Evolutionary conservation across 2,888 invertebrate species (phyloP).

Genomic region (Nymphalis urticae): DNA sequence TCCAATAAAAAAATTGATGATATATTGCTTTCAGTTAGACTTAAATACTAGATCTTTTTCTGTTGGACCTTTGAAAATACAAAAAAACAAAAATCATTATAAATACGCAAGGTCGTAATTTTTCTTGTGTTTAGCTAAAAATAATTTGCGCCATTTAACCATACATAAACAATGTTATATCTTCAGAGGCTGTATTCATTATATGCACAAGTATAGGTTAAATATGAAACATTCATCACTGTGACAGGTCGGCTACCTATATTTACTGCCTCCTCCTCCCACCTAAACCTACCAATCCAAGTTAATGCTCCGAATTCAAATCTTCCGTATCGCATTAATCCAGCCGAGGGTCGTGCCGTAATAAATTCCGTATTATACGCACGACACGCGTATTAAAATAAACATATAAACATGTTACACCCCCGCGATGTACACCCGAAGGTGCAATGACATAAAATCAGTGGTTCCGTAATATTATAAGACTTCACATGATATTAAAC

Average conservation of each 20-base stretch:
- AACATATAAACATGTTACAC: constrained; percentile 81
- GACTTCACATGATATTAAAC: constrained; percentile 4
- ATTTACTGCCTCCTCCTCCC: constrained; percentile 47
- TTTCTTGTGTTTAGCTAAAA: too few species aligned
- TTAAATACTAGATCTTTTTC: too few species aligned
- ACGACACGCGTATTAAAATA: constrained; percentile 83
- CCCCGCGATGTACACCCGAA: constrained; percentile 62
- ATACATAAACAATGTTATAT: too few species aligned
- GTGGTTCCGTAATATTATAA: background rate
- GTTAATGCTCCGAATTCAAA: constrained; percentile 80
- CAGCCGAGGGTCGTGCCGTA: constrained; percentile 74
- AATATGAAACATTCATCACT: constrained; percentile 55
- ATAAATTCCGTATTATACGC: constrained; percentile 82
- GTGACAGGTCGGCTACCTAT: constrained; percentile 43
- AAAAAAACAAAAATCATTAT: too few species aligned
- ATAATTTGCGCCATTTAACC: too few species aligned
- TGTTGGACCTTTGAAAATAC: too few species aligned
- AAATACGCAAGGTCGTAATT: too few species aligned
- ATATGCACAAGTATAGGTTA: constrained; percentile 24
- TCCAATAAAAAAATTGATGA: too few species aligned
- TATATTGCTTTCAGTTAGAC: too few species aligned
- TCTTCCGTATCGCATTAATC: constrained; percentile 82
- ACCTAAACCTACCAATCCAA: constrained; percentile 72
- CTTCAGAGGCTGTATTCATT: constrained; percentile 3
- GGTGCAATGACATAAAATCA: constrained; percentile 38